These are phyloP conservation scores for Idaea biselata DNA, from an alignment of 2,888 invertebrate genomes.

Conservation along the genomic window DNA sequence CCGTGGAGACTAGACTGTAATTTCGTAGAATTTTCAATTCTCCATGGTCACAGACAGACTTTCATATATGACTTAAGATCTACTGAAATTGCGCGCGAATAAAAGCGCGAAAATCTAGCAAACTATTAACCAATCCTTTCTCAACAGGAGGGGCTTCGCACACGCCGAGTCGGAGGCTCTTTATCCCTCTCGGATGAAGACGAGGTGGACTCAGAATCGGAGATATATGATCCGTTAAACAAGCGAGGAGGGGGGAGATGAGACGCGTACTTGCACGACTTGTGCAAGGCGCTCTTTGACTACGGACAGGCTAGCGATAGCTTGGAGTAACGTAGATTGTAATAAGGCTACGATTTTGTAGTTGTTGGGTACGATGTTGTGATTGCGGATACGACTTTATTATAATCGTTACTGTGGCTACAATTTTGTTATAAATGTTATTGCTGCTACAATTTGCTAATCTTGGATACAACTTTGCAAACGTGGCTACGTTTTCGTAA, in stretches of 20 bases:
- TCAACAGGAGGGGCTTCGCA: slow-evolving; percentile 76
- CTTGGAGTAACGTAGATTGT: slow-evolving; percentile 2
- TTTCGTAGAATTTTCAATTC: too few relatives aligned
- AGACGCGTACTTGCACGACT: slow-evolving; percentile 70
- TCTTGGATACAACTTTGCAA: too few relatives aligned
- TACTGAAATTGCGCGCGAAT: too few relatives aligned
- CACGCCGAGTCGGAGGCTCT: slow-evolving; percentile 87
- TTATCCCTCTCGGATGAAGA: slow-evolving; percentile 88
- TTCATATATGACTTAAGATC: too few relatives aligned
- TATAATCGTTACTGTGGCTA: too few relatives aligned
- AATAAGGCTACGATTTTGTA: background rate
- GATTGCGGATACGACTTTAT: too few relatives aligned
- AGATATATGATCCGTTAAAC: slow-evolving; percentile 70
- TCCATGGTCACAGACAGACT: too few relatives aligned
- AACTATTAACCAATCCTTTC: slow-evolving; percentile 17
- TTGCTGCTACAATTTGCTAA: too few relatives aligned
- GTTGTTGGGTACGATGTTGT: background rate
- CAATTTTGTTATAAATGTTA: too few relatives aligned
- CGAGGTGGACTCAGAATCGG: slow-evolving; percentile 87
- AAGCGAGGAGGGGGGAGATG: slow-evolving; percentile 70
- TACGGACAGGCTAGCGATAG: slow-evolving; percentile 38
- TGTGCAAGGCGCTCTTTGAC: slow-evolving; percentile 72
- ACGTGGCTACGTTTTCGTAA: too few relatives aligned
- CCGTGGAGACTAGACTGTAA: too few relatives aligned
- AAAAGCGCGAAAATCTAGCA: background rate